These are phyloP conservation scores for Elegia similella DNA, from an alignment of 2,888 invertebrate species.

Conservation along the genomic window DNA sequence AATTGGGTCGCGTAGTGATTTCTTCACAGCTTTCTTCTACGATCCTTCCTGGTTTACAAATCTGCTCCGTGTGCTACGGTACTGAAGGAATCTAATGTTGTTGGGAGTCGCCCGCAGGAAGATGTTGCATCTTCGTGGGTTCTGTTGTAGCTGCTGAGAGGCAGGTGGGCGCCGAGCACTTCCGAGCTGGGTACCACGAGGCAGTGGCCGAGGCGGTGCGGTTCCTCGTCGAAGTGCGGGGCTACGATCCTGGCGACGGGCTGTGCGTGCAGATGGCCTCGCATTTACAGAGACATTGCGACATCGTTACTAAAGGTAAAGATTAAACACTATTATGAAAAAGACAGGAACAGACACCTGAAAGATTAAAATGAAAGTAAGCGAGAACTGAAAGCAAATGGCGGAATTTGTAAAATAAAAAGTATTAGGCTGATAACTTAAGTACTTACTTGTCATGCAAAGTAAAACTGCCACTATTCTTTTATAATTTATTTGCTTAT, in stretches of 20 bases:
- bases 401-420: too few relatives aligned
- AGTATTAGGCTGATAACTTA: too few relatives aligned
- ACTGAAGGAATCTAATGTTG: conserved; percentile 58
- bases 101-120: conserved; percentile 51
- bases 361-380: too few relatives aligned
- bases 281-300: conserved; percentile 93
- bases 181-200: conserved; percentile 93
- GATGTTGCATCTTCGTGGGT: conserved; percentile 61
- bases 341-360: too few relatives aligned
- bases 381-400: too few relatives aligned
- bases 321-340: too few relatives aligned
- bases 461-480: too few relatives aligned
- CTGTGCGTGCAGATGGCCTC: conserved; percentile 90
- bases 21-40: neutral
- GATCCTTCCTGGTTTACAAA: conserved; percentile 31
- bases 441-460: too few relatives aligned
- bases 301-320: conserved; percentile 81
- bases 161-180: conserved; percentile 62
- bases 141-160: conserved; percentile 66
- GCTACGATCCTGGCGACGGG: conserved; percentile 89
- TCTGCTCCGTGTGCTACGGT: conserved; percentile 29
- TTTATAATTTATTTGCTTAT: too few relatives aligned
- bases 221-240: conserved; percentile 93
- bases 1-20: neutral
- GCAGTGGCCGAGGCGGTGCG: conserved; percentile 94